phyloP scores from a whole-genome alignment of 2,113 vertebrate genomes.

The Mustela nigripes region DNA sequence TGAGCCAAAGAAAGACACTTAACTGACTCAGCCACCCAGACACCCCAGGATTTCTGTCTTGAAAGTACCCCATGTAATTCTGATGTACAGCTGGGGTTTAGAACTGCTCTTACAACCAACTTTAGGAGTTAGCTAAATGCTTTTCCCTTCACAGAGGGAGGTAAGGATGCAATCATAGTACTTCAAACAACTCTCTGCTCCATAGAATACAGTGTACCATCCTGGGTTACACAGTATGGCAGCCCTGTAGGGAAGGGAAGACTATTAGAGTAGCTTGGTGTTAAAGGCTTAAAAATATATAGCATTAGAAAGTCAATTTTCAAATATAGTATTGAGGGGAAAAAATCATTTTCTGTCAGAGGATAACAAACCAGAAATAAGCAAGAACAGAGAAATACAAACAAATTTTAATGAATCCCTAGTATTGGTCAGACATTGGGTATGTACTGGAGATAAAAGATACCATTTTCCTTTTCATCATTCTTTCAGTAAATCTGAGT shows the following conservation, averaged over 20 bases:
- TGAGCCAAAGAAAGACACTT: too few species aligned
- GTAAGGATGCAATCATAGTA: background rate
- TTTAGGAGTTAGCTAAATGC: background rate
- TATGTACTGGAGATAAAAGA: background rate
- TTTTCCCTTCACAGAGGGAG: background rate
- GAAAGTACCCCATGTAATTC: background rate
- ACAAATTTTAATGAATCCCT: constrained; percentile 19
- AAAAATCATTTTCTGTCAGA: background rate
- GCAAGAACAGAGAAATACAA: background rate
- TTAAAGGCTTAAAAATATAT: constrained; percentile 9
- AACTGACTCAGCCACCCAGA: too few species aligned
- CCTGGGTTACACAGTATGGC: background rate
- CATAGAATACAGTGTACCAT: background rate
- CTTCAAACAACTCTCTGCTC: background rate
- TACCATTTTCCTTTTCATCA: background rate
- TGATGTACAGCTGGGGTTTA: background rate
- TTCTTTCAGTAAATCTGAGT: constrained; percentile 33
- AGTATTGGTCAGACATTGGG: background rate
- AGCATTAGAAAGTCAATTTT: constrained; percentile 35
- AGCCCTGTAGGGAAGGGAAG: background rate
- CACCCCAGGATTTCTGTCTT: background rate
- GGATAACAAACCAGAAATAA: constrained; percentile 27
- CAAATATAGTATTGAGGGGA: background rate
- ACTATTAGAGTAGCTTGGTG: background rate
- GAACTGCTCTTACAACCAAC: background rate